Evolutionary conservation across 92 coral and sea anemone genomes (phyloP), one percentile per base, ranked within the genome.

Genomic region (Palythoa heliodiscus): DNA sequence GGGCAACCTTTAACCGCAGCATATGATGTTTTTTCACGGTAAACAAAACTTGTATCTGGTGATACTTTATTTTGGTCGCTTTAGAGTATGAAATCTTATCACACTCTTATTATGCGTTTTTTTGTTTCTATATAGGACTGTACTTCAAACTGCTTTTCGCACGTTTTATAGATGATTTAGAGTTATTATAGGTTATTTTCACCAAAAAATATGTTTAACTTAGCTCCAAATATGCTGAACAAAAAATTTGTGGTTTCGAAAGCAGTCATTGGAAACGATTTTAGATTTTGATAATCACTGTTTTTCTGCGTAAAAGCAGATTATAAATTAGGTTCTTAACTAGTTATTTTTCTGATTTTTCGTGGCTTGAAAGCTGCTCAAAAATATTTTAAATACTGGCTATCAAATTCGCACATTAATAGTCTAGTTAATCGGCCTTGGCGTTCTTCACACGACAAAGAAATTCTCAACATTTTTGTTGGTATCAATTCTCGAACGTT

Each of bases 381-480:
- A 43, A 43, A 43, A 43, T 43, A 43, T 5, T 43, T 43, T 1
- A 29, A 29, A 43, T 43, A 43, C 3, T 43, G 50, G 9, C 50
- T 43, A 43, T 5, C 50, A 43, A 5, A 3, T 7, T 43, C 9
- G 50, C 50, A 70, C 1, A 70, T 16, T 13, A 19, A n/a, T 58
- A 29, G 16, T 19, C 47, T 11, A 13, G 11, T 40, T 70, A 9
- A 7, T 35, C 38, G 14, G 23, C 48, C 73, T 29, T 19, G 20
- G 40, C 35, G 4, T 67, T 67, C 40, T 67, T 20, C 15, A 7
- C 38, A 10, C 37, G 35, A 73, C 35, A 73, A 47, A 14, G 6
- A 73, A 38, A 73, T 73, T 73, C 60, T 22, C 8, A 20, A 50
- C 61, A 73, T 48, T 73, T 52, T 73, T 75, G 38, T 29, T 52